phyloP scores from a whole-genome alignment of 2,888 invertebrate genomes.

The Ichneumon xanthorius region DNA sequence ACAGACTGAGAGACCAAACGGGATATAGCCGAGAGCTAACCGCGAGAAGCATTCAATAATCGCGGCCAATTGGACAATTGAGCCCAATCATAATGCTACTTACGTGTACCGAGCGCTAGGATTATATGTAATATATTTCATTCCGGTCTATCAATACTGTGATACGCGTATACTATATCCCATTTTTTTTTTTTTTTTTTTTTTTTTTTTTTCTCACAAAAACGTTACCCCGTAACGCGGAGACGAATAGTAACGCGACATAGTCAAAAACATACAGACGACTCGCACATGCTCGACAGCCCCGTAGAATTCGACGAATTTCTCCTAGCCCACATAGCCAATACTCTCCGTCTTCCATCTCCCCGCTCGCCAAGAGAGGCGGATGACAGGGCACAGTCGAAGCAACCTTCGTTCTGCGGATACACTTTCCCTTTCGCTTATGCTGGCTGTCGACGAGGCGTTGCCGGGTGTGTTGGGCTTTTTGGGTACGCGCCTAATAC shows the following conservation, averaged over 20 bases:
- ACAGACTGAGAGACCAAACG: constrained; percentile 68
- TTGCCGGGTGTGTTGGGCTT: constrained; percentile 16
- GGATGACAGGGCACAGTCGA: constrained; percentile 8
- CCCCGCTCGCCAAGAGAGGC: background rate
- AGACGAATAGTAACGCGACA: background rate
- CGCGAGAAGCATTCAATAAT: constrained; percentile 82
- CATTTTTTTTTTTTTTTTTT: background rate
- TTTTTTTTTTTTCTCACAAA: background rate
- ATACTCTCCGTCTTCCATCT: background rate
- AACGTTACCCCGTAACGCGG: background rate
- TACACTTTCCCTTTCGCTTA: constrained; percentile 21
- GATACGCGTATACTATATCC: background rate
- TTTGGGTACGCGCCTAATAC: constrained; percentile 20
- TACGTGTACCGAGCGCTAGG: constrained; percentile 66
- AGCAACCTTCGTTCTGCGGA: background rate
- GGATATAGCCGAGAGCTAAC: constrained; percentile 50
- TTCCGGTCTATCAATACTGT: constrained; percentile 6
- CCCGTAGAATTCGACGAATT: constrained; percentile 55
- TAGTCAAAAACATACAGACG: background rate
- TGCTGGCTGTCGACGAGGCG: constrained; percentile 17
- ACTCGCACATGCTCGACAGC: constrained; percentile 57
- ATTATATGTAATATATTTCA: constrained; percentile 45
- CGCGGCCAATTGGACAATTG: constrained; percentile 84
- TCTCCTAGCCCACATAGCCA: constrained; percentile 37
- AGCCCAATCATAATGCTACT: constrained; percentile 84